phyloP scores from a whole-genome alignment of 2,797 vertebrate species.

The Channallabes apus region DNA sequence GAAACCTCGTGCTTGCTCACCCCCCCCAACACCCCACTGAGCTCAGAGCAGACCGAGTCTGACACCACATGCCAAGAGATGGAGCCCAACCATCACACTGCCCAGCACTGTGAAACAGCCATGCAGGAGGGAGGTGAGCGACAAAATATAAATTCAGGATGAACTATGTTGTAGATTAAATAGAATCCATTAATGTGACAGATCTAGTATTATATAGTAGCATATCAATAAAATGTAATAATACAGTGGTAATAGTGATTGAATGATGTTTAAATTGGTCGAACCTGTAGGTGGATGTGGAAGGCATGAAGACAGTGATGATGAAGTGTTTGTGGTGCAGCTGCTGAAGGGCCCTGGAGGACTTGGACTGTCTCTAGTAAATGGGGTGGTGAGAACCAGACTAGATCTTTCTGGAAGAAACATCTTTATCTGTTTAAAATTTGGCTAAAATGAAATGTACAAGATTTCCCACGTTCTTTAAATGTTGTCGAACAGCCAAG shows the following conservation, averaged over 20 bases:
- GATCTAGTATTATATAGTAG: neutral
- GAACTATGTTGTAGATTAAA: neutral
- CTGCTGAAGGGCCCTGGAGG: slow-evolving; percentile 70
- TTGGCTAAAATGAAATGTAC: neutral
- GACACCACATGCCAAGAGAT: slow-evolving; percentile 41
- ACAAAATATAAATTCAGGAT: neutral
- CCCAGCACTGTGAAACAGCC: slow-evolving; percentile 42
- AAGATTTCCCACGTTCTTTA: neutral
- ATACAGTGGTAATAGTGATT: neutral
- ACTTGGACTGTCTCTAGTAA: slow-evolving; percentile 73
- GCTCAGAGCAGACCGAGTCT: slow-evolving; percentile 48
- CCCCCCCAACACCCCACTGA: slow-evolving; percentile 71
- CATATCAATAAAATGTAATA: neutral
- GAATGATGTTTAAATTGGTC: neutral
- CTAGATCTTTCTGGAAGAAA: neutral
- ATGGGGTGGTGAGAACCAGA: slow-evolving; percentile 70
- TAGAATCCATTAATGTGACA: neutral
- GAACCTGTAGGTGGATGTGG: slow-evolving; percentile 60
- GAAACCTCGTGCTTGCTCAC: slow-evolving; percentile 71
- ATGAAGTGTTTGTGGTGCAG: slow-evolving; percentile 75
- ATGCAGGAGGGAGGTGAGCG: slow-evolving; percentile 60
- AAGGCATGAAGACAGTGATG: slow-evolving; percentile 58
- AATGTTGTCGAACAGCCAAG: neutral
- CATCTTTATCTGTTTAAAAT: neutral
- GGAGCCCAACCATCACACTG: neutral